These are phyloP conservation scores for Schlechtendalia chinensis DNA, from an alignment of 1,140 invertebrate genomes.

Conservation along the genomic window DNA sequence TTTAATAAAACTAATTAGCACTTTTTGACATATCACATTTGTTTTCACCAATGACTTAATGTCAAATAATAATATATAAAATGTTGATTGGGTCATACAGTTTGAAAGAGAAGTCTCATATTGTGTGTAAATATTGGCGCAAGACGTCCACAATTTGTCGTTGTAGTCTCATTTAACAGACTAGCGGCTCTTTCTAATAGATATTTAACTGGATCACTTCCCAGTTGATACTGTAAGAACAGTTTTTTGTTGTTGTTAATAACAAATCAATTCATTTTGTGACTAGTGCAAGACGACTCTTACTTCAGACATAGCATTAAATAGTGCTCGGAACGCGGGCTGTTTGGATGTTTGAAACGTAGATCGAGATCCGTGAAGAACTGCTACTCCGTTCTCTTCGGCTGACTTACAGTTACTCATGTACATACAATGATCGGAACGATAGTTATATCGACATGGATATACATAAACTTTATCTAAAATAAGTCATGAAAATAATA, in stretches of 20 bases:
- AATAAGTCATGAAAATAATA: constrained; percentile 53
- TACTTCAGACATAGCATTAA: constrained; percentile 68
- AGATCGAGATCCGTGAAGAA: constrained; percentile 85
- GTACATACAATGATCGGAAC: constrained; percentile 94
- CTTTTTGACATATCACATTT: background rate
- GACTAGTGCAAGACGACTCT: background rate
- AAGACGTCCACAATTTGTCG: constrained; percentile 36
- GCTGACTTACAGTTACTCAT: constrained; percentile 78
- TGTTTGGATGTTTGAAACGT: constrained; percentile 85
- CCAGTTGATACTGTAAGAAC: constrained; percentile 31
- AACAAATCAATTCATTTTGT: constrained; percentile 17
- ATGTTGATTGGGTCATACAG: constrained; percentile 9
- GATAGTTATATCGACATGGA: constrained; percentile 86
- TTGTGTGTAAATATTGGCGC: constrained; percentile 40
- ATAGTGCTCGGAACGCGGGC: constrained; percentile 78
- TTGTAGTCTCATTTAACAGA: constrained; percentile 18
- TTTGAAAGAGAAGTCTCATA: constrained; percentile 36
- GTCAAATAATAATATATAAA: background rate
- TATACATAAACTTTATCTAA: constrained; percentile 76
- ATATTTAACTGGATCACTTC: constrained; percentile 43
- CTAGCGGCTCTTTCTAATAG: constrained; percentile 20
- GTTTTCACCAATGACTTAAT: background rate
- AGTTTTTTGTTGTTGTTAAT: no score
- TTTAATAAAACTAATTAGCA: no score
- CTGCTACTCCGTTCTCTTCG: constrained; percentile 70